Base-by-base conservation (phyloP, 2,888 invertebrate species). In the Mongoloraphidia duomilia region DNA sequence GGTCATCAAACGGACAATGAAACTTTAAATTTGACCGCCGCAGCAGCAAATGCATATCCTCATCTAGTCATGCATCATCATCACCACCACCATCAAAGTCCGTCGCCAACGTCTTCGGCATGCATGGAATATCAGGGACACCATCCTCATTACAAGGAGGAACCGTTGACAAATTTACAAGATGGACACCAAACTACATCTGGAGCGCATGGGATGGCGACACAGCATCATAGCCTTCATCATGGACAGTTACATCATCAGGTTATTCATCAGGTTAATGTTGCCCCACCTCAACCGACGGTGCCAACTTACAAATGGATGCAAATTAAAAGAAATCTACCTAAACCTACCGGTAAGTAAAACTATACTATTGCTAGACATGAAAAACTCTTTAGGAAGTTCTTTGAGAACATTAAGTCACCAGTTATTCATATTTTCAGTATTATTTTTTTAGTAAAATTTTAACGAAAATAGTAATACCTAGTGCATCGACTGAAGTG, bases 231-330 rank as follows among this genome's bases (percentile, higher is more conserved):
- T 43, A 58, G 54, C 44, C 58, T 52, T 13, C 62, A 67, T 52
- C 66, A 70, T 54, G 63, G 64, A 49, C 63, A 65, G 49, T 64
- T 62, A 37, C 63, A 61, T 40, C 58, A 56, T 37, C 67, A 65
- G 54, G 56, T 61, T 33, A 59, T 63, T 34, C 64, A 62, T 50
- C 60, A 59, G 48, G 58, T 54, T 58, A 59, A 50, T 49, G 54
- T 63, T 51, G 53, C 66, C 58, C 59, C 64, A 54, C 77, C 60
- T 39, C 80, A 79, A 56, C 70, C 77, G 11, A 72, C 78, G 44
- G 80, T 91, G 52, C 92, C 92, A 26, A 93, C 94, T 0, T 96
- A 95, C 70, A 94, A 96, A 68, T 96, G 96, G 96, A 96, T 96
- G 96, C 94, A 95, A 73, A 89, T 96, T 61, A 96, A 96, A 71